These are phyloP conservation scores for Xylophagus ater DNA, from an alignment of 2,888 invertebrate species.

Conservation along the genomic window DNA sequence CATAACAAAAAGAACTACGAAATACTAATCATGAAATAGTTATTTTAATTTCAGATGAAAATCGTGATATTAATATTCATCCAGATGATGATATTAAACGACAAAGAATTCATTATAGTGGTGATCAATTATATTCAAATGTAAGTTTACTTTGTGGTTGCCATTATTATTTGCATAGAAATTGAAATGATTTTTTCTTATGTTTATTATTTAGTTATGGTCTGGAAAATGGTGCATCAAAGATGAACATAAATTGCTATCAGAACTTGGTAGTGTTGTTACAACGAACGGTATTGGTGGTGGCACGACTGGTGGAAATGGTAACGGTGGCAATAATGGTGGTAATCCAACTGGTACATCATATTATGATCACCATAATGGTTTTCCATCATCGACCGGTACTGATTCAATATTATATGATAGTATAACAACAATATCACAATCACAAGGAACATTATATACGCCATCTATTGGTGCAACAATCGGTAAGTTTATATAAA, in stretches of 20 bases:
- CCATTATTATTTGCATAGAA: neutral
- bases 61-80: slow-evolving; percentile 78
- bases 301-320: too few species aligned
- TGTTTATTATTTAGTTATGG: too few species aligned
- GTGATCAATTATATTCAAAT: slow-evolving; percentile 81
- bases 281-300: slow-evolving; percentile 32
- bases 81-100: slow-evolving; percentile 80
- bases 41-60: slow-evolving; percentile 57
- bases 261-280: slow-evolving; percentile 60
- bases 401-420: slow-evolving; percentile 53
- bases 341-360: too few species aligned
- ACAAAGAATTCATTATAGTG: slow-evolving; percentile 78
- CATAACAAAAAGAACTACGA: too few species aligned
- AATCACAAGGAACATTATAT: slow-evolving; percentile 61
- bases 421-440: slow-evolving; percentile 60
- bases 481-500: slow-evolving; percentile 45
- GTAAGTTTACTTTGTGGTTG: slow-evolving; percentile 46
- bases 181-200: too few species aligned
- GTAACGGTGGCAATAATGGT: slow-evolving; percentile 27
- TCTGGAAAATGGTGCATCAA: slow-evolving; percentile 85
- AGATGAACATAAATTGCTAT: slow-evolving; percentile 78
- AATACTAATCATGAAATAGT: slow-evolving; percentile 13
- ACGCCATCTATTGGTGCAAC: slow-evolving; percentile 63
- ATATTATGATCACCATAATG: slow-evolving; percentile 45
- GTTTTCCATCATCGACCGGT: slow-evolving; percentile 27